Conservation (phyloP, 2,113 vertebrate species). For the Sialia sialis region DNA sequence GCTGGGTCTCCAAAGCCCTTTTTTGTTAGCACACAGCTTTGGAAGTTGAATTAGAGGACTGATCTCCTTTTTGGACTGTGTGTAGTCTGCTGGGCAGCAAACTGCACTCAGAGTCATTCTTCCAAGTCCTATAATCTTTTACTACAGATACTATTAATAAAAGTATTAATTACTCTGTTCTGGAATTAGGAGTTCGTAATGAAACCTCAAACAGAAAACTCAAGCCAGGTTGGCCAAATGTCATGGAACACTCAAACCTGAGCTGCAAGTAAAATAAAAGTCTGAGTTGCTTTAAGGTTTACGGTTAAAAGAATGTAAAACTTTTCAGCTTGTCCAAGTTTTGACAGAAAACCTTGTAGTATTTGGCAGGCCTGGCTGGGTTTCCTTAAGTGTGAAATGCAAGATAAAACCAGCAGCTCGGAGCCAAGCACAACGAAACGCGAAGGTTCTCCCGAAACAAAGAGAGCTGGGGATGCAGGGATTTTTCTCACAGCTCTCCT, state of each 20-base stretch:
- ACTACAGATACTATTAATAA: constrained; percentile 33
- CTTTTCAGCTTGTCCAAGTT: constrained; percentile 49
- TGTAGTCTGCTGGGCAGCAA: neutral
- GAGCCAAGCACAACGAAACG: neutral
- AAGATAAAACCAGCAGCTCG: neutral
- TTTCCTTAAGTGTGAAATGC: constrained; percentile 41
- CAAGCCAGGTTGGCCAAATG: constrained; percentile 11
- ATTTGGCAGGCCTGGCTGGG: constrained; percentile 32
- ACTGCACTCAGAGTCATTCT: neutral
- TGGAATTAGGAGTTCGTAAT: constrained; percentile 5
- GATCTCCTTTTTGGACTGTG: neutral
- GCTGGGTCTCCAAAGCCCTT: neutral
- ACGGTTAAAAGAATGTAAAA: constrained; percentile 19
- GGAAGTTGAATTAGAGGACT: neutral
- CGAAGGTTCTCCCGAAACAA: neutral
- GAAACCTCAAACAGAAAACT: constrained; percentile 23
- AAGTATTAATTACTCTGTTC: constrained; percentile 45
- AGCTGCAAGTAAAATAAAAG: neutral
- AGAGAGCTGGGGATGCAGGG: neutral
- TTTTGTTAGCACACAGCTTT: neutral
- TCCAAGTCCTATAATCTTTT: constrained; percentile 9
- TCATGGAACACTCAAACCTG: constrained; percentile 19
- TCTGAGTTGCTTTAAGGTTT: constrained; percentile 37
- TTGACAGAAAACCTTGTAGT: constrained; percentile 46
- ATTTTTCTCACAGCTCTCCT: neutral